Evolutionary conservation across 2,797 vertebrate species (phyloP), one percentile per base, ranked within the genome.

Genomic region (Balearica regulorum): DNA sequence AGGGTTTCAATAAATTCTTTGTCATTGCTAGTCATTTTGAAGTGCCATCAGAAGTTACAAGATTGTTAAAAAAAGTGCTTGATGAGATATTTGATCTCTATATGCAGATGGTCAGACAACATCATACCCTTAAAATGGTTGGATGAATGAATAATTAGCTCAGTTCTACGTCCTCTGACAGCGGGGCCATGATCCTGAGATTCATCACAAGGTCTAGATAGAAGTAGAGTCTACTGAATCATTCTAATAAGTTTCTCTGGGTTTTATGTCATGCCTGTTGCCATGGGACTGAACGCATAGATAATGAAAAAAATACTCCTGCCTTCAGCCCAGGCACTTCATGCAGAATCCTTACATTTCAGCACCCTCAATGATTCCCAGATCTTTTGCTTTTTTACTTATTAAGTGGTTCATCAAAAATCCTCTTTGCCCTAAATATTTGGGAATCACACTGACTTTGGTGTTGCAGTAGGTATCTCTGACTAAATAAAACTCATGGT

Each of bases 171-270:
- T 22, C 22, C 29, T 91, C 48, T 90, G 33, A 51, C 29, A 62
- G 65, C 43, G 26, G 6, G 10, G 18, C 37, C n/a, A 15, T 33
- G 10, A 16, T 65, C 53, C 58, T 72, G 41, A 87, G 37, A n/a
- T 43, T 61, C 39, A 79, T 31, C 26, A 64, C 4, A 2, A 65
- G 68, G 41, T 54, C 51, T 22, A 62, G 43, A 83, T 26, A 43
- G 11, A 58, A 77, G 18, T 0, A 93, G 33, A 77, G 18, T 26
- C 25, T 24, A 75, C 31, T 66, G 61, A 71, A 88, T 64, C 9
- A 44, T 37, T 82, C 11, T 37, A 81, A 44, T 51, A 0, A 0
- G 71, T 94, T 86, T 81, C 10, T 85, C 22, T 58, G 46, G 0
- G n/a, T 81, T 86, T 82, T 44, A 53, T 51, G 35, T 73, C 57